Evolutionary conservation across 2,888 invertebrate species (phyloP), one percentile per base, ranked within the genome.

Genomic region (Patella depressa): DNA sequence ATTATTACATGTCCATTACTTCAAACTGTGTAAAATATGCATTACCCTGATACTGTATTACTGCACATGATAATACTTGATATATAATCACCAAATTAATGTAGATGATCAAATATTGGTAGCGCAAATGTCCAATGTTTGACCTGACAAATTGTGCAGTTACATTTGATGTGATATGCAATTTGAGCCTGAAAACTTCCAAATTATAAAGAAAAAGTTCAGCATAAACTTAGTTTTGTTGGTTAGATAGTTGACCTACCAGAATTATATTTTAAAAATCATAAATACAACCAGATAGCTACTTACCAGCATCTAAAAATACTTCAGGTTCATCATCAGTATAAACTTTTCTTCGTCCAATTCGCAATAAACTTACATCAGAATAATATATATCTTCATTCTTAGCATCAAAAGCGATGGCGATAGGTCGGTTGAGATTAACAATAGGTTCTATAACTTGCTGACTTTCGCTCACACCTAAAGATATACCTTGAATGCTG

Each of bases 381-480:
- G 94, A 94, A 91, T 94, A 95, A 91, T 95, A 95, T 73, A 96
- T 93, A 82, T 93, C 92, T 82, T 93, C 92, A 15, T 93, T 93
- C 76, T 90, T 91, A 1, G 93, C 93, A 92, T 96, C 95, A 84
- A 94, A 95, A 91, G 95, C 96, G 81, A 95, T 92, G 72, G 94
- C 94, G 75, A 94, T 93, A 80, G 95, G 95, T 85, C 94, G 93
- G 71, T 93, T 93, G 29, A 95, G 93, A 90, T 94, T 94, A 70
- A 94, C 93, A 85, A 96, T 94, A 55, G 96, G 96, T 94, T 93
- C 81, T 91, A 94, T 95, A 73, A 94, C 94, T 90, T 94, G 94
- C 77, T 92, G 88, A 45, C 80, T 82, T 72, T 80, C 83, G 45
- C 83, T 79, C 34, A 85, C 75, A 72, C 88, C 85, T 82, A 92